Conservation (phyloP, 1,140 invertebrate genomes). For the Amyelois transitella region DNA sequence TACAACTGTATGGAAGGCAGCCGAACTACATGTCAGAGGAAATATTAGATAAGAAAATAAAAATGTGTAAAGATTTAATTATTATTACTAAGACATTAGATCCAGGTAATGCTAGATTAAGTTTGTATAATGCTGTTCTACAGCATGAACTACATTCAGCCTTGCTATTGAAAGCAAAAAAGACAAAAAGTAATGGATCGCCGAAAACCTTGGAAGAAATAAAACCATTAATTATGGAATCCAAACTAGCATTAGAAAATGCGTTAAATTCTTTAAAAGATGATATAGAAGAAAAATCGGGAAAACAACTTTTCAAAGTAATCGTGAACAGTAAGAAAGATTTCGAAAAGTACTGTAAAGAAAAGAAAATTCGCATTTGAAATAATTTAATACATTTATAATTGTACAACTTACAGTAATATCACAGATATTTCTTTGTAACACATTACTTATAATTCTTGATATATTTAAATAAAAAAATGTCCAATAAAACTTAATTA, state of each 20-base stretch:
- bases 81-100: conserved; percentile 79
- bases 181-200: conserved; percentile 57
- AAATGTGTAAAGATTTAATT: conserved; percentile 81
- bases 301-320: conserved; percentile 52
- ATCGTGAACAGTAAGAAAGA: conserved; percentile 52
- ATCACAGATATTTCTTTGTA: conserved; percentile 36
- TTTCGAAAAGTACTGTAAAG: conserved; percentile 51
- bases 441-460: conserved; percentile 13
- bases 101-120: conserved; percentile 80
- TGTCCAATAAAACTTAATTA: background rate
- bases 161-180: conserved; percentile 73
- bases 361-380: conserved; percentile 35
- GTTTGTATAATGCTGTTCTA: conserved; percentile 82
- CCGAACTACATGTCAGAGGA: conserved; percentile 75
- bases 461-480: background rate
- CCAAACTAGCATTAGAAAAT: conserved; percentile 43
- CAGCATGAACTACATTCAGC: conserved; percentile 80
- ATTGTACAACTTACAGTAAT: conserved; percentile 18
- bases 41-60: conserved; percentile 77
- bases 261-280: conserved; percentile 52
- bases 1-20: conserved; percentile 84
- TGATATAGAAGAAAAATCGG: conserved; percentile 62
- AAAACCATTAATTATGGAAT: conserved; percentile 37
- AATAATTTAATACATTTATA: conserved; percentile 4
- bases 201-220: conserved; percentile 39